These are phyloP conservation scores for Engraulis encrasicolus DNA, from an alignment of 2,113 vertebrate genomes.

Conservation along the genomic window DNA sequence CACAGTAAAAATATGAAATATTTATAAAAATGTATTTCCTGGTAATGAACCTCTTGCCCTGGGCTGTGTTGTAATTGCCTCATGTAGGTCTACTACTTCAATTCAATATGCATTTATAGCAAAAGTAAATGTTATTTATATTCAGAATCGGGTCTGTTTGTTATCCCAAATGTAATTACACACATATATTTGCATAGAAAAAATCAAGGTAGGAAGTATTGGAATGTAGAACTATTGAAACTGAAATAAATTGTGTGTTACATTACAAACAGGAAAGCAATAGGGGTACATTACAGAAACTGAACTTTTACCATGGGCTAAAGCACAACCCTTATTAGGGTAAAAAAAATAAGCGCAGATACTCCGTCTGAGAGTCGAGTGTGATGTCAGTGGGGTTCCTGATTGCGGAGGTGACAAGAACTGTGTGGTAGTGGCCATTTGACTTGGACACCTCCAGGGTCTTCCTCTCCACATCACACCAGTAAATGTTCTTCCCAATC, in stretches of 20 bases:
- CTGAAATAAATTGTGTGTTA: too few species aligned
- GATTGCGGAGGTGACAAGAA: conserved; percentile 87
- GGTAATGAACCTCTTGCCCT: not conserved
- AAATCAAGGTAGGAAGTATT: not conserved
- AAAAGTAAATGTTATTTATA: not conserved
- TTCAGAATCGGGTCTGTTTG: not conserved
- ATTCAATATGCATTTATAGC: not conserved
- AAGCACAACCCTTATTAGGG: too few species aligned
- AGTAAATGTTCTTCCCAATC: conserved; percentile 98
- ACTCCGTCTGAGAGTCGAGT: conserved; percentile 91
- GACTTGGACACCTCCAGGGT: conserved; percentile 97
- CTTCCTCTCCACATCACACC: conserved; percentile 94
- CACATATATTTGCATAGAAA: not conserved
- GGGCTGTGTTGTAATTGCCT: not conserved
- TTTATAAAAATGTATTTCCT: not conserved
- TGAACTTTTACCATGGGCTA: too few species aligned
- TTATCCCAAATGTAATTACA: not conserved
- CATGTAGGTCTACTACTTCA: not conserved
- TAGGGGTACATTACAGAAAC: too few species aligned
- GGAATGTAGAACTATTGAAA: too few species aligned
- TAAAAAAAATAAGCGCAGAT: conserved; percentile 47
- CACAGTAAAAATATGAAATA: too few species aligned
- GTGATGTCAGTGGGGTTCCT: conserved; percentile 89
- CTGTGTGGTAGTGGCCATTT: conserved; percentile 90
- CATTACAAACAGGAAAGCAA: too few species aligned